Base-by-base conservation (phyloP, 2,888 invertebrate genomes). In the Falcaria lacertinaria region DNA sequence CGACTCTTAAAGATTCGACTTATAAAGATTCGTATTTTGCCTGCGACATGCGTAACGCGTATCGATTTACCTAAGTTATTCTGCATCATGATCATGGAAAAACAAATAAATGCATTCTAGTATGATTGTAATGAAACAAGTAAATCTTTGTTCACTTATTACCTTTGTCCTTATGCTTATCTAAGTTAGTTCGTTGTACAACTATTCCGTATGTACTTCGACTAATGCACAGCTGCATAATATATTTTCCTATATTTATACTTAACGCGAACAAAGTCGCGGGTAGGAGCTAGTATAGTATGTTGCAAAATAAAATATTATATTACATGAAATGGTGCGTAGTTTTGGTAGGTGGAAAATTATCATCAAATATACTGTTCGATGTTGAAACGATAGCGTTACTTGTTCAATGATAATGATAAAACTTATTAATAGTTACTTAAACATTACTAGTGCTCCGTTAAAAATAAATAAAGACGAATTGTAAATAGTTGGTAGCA, bases 321-420 rank as follows among this genome's bases (percentile, higher is more conserved):
- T 19, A 19, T 19, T 19, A 19, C 19, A 19, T 19, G n/a, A n/a
- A n/a, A n/a, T n/a, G n/a, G n/a, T n/a, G 19, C 19, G 19, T 19
- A 19, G n/a, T 19, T 19, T 19, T 1, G 19, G 6, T 19, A 19
- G 6, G 19, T 19, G 19, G 19, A 19, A 19, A 19, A 19, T 19
- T 28, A 28, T 11, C 28, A 28, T 28, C 11, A 11, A 19, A 28
- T 28, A 28, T 28, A 4, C 7, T 22, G 11, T 7, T 5, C 1
- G 15, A 3, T 2, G 2, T 11, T 15, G 1, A 15, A 35, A 28
- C 28, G 19, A 34, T 11, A 22, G 7, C 25, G 2, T 5, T 41
- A 41, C 35, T 41, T 35, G 35, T 41, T 13, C 16, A 35, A 32
- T 16, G 35, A 41, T 41, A 15, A 11, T 15, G 13, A 35, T 33